phyloP scores from a whole-genome alignment of 1,140 invertebrate species.

The Eriosoma lanigerum region DNA sequence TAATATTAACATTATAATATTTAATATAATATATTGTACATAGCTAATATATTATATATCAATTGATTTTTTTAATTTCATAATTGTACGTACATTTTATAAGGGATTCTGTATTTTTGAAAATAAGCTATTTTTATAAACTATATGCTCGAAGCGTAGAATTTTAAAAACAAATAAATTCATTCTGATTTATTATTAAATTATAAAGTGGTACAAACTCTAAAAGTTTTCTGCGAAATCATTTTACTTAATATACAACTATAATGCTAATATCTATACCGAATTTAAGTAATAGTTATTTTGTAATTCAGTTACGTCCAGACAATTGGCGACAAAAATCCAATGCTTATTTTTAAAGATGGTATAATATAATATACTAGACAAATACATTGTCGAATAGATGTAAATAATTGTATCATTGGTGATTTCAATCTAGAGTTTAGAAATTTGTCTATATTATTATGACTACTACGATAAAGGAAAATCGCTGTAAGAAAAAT shows the following conservation, averaged over 20 bases:
- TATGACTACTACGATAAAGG: conserved; percentile 6
- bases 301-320: background rate
- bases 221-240: background rate
- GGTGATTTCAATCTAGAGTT: conserved; percentile 5
- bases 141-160: too few species aligned
- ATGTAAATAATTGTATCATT: conserved; percentile 3
- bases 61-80: too few species aligned
- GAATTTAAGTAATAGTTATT: conserved; percentile 20
- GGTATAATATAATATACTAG: background rate
- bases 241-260: background rate
- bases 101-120: too few species aligned
- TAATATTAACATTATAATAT: too few species aligned
- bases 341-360: background rate
- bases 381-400: background rate
- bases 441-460: background rate
- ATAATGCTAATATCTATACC: background rate
- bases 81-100: too few species aligned
- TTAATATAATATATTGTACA: too few species aligned
- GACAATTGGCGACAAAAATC: conserved; percentile 11
- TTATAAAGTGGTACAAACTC: too few species aligned
- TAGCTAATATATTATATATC: too few species aligned
- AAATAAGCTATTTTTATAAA: too few species aligned
- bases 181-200: too few species aligned
- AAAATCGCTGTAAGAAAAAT: background rate
- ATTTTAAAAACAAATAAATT: too few species aligned